Evolutionary conservation across 2,113 vertebrate genomes (phyloP), one percentile per base, ranked within the genome.

Genomic region (Tamias sibiricus): DNA sequence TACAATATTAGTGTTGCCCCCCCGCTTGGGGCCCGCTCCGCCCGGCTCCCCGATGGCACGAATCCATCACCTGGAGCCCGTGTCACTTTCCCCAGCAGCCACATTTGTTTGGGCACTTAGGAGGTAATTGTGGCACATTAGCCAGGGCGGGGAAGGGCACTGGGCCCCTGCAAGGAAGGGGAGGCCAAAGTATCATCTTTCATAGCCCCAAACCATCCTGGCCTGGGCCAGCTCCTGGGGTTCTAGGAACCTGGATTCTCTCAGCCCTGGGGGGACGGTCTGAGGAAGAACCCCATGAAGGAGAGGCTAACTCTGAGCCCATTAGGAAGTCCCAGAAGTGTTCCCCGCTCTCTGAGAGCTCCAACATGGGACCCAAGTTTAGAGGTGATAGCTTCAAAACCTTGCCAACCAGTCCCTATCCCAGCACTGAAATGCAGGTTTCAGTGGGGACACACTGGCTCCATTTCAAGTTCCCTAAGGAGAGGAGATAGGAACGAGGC

Each of bases 1-100:
- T 99, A 99, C 99, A 99, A 99, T 99, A 99, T 99, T 99, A 99
- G 99, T 98, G 98, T 99, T 99, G 99, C 99, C 99, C 99, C 99
- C 99, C 97, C 87, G 74, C 87, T 59, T 42, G 28, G 92, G 97
- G 97, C 98, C 98, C 98, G 83, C 97, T 89, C 98, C 97, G 98
- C 98, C 98, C 52, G 98, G 98, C 95, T 97, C 99, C 87, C 98
- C 99, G 99, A 99, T 99, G 99, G 99, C 99, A 99, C 98, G 99
- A 99, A 99, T 99, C 99, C 99, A 99, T 99, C 99, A 99, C 99
- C 99, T 99, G 99, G 99, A 99, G 99, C 99, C 99, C 99, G 99
- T 99, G 99, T 99, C 99, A 99, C 99, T 99, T 99, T 99, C 98
- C 98, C 98, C 98, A 98, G 99, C 99, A 99, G 99, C 99, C 99